phyloP scores from a whole-genome alignment of 2,888 invertebrate species.

The Poecilobothrus nobilitatus region DNA sequence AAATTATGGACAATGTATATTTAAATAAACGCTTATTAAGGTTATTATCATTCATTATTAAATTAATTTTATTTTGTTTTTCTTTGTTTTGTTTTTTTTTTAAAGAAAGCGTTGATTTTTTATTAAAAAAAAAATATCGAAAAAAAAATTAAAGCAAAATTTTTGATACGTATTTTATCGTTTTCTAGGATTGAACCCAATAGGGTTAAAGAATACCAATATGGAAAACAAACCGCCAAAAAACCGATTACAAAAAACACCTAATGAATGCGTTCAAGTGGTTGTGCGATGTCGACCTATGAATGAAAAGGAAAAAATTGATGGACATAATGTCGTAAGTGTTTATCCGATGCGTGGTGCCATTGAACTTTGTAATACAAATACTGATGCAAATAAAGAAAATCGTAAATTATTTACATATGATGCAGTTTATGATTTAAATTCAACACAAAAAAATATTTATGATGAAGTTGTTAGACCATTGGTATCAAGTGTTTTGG shows the following conservation, averaged over 20 bases:
- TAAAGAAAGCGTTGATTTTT: background rate
- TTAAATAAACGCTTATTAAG: background rate
- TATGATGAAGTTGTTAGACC: conserved; percentile 96
- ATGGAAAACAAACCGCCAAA: background rate
- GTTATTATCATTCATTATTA: too few relatives aligned
- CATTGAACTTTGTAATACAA: conserved; percentile 82
- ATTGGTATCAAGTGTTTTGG: conserved; percentile 87
- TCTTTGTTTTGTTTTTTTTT: background rate
- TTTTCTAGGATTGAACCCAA: background rate
- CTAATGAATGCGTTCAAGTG: conserved; percentile 87
- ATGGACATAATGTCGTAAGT: conserved; percentile 56
- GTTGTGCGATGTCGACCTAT: conserved; percentile 95
- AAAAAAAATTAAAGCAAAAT: background rate
- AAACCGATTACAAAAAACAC: conserved; percentile 27
- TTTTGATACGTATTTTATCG: conserved; percentile 1
- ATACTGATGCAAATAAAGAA: conserved; percentile 55
- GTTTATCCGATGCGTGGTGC: conserved; percentile 80
- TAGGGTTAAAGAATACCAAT: background rate
- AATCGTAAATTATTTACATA: conserved; percentile 92
- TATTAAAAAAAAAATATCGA: too few relatives aligned
- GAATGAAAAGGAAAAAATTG: conserved; percentile 70
- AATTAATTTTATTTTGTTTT: background rate
- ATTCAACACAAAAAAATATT: conserved; percentile 80
- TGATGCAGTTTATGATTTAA: conserved; percentile 92
- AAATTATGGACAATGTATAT: background rate